Percentiles rank a stretch among this genome's conserved stretches.
These are phyloP conservation scores for Aradophagus sp. DNA, from an alignment of 1,140 invertebrate genomes.

Conservation along the genomic window DNA sequence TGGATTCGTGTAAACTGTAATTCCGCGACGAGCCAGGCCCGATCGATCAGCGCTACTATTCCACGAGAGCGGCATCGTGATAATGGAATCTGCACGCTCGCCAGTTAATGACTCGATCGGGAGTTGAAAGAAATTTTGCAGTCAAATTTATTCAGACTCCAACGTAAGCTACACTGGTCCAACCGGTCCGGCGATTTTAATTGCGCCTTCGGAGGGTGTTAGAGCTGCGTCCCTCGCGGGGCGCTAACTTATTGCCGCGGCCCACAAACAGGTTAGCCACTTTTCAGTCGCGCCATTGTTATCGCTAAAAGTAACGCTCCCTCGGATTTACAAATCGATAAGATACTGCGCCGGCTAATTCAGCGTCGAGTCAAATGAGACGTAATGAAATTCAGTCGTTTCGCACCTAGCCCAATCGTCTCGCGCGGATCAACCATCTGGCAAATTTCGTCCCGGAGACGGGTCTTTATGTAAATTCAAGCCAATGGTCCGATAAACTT, in stretches of 20 bases:
- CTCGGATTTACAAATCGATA: constrained; percentile 48
- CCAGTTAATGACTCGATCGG: constrained; percentile 47
- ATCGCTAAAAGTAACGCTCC: constrained; percentile 48
- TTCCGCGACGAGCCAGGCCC: constrained; percentile 57
- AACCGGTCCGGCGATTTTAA: constrained; percentile 49
- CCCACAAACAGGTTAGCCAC: constrained; percentile 21
- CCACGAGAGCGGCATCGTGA: constrained; percentile 52
- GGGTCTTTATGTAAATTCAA: constrained; percentile 30
- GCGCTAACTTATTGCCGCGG: constrained; percentile 46
- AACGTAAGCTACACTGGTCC: constrained; percentile 46
- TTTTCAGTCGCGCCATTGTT: constrained; percentile 39
- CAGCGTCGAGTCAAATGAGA: constrained; percentile 16
- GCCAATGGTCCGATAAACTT: constrained; percentile 35
- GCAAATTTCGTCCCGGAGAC: constrained; percentile 15
- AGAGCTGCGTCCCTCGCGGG: constrained; percentile 30
- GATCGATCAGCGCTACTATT: constrained; percentile 61
- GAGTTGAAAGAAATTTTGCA: constrained; percentile 59
- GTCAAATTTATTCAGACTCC: constrained; percentile 55
- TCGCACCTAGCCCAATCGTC: constrained; percentile 20
- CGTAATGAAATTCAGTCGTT: constrained; percentile 35
- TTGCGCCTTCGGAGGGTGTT: constrained; percentile 34
- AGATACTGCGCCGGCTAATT: constrained; percentile 34
- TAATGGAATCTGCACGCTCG: constrained; percentile 65
- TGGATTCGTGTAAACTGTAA: constrained; percentile 63
- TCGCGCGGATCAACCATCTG: constrained; percentile 12